Evolutionary conservation across 2,797 vertebrate genomes (phyloP), one percentile per base, ranked within the genome.

Genomic region (Ctenochaetus hawaiiensis): DNA sequence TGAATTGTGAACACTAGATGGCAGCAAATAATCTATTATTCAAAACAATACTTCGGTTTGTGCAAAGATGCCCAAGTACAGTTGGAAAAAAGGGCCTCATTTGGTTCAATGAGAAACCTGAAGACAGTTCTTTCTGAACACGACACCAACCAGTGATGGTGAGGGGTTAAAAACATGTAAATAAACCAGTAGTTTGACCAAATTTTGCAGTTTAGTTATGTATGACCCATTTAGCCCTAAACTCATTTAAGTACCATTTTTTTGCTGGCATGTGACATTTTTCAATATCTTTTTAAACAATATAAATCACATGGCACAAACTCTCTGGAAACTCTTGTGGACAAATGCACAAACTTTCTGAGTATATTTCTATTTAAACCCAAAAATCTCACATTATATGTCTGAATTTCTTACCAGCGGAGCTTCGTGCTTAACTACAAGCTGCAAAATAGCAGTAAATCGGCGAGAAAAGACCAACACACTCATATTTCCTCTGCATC

Each of bases 1-100:
- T 63, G 52, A 16, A 62, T 43, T 62, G 12, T 57, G 20, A 60
- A 83, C 94, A 94, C 92, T 91, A 95, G 94, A 82, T 90, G 94
- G 94, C 91, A 91, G 92, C 92, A 92, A 71, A 83, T 77, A 41
- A 59, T 67, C 20, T 41, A 45, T 22, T 23, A 56, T 80, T 52
- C 23, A 68, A 53, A 75, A 73, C 11, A 30, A 56, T 54, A 39
- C 43, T 26, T 52, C 14, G 43, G 48, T 13, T 26, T 41, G 13
- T 43, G 0, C 16, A 8, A 70, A 59, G 12, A 54, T 47, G 39
- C 61, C 14, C 39, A 53, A 8, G 45, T 22, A 6, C 23, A 26
- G 8, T 0, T 37, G 20, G 6, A 10, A 48, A 37, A 72, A 10
- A 39, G 10, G 10, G 39, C 39, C 10, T 10, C 39, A 8, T 8